Conservation (phyloP, 2,113 vertebrate species). For the Chlorodrepanis virens region DNA sequence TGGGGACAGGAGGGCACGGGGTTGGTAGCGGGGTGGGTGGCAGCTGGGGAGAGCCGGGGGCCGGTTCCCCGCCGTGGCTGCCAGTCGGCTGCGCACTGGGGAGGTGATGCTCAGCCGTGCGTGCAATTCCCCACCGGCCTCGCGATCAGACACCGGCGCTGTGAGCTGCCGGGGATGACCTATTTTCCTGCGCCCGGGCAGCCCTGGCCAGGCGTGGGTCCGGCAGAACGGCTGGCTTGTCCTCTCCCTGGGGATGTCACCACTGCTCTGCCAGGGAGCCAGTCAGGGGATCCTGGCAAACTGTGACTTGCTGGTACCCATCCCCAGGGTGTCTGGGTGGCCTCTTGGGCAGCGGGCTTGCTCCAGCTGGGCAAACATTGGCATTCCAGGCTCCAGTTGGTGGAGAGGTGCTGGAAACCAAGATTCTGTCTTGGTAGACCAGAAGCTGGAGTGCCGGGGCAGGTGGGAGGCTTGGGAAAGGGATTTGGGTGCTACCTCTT, state of each 20-base stretch:
- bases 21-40: not conserved
- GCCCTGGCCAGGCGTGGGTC: not conserved
- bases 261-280: not conserved
- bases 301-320: not conserved
- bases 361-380: not conserved
- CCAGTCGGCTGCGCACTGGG: not conserved
- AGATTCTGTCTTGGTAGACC: not conserved
- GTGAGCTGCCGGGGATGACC: slow-evolving; percentile 66
- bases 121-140: slow-evolving; percentile 46
- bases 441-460: not conserved
- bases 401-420: not conserved
- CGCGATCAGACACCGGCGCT: slow-evolving; percentile 14
- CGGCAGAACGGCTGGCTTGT: not conserved
- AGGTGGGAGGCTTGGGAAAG: not conserved
- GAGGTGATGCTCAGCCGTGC: slow-evolving; percentile 46
- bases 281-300: accelerated
- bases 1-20: not conserved
- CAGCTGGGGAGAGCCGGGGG: slow-evolving; percentile 30
- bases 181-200: slow-evolving; percentile 60
- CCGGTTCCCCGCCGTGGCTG: not conserved
- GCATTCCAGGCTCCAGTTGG: not conserved
- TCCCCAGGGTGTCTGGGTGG: not conserved
- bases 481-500: not conserved
- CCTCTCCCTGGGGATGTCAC: not conserved
- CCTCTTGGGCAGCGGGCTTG: not conserved